Conservation (phyloP, 2,113 vertebrate species). For the Salvator merianae region DNA sequence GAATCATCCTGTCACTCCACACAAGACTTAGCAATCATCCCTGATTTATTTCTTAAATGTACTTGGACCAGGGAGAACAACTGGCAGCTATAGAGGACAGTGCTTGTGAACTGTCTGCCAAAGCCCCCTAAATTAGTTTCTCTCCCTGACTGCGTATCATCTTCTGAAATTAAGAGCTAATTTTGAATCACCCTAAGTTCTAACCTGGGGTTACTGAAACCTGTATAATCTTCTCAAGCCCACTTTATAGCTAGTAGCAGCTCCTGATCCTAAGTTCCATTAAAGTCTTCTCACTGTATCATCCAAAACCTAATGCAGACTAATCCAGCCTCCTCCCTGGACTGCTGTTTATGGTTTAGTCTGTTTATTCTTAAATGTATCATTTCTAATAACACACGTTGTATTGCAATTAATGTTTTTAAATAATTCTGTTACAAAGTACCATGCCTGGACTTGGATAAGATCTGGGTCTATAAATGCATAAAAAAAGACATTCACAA, state of each 20-base stretch:
- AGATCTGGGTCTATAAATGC: background rate
- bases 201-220: background rate
- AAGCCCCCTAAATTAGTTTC: background rate
- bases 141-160: background rate
- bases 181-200: background rate
- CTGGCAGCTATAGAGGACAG: no score
- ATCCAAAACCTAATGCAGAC: background rate
- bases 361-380: background rate
- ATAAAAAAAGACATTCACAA: background rate
- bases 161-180: background rate
- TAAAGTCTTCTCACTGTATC: background rate
- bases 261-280: background rate
- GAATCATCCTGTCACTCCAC: no score
- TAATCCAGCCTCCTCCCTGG: background rate
- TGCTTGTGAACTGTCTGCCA: no score
- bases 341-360: background rate
- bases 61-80: no score
- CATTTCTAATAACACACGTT: background rate
- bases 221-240: background rate
- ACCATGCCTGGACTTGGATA: background rate
- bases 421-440: background rate
- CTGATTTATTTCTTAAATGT: no score
- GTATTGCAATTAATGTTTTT: background rate
- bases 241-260: background rate
- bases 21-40: no score